phyloP scores from a whole-genome alignment of 2,797 vertebrate genomes.

The Garrulus glandarius region DNA sequence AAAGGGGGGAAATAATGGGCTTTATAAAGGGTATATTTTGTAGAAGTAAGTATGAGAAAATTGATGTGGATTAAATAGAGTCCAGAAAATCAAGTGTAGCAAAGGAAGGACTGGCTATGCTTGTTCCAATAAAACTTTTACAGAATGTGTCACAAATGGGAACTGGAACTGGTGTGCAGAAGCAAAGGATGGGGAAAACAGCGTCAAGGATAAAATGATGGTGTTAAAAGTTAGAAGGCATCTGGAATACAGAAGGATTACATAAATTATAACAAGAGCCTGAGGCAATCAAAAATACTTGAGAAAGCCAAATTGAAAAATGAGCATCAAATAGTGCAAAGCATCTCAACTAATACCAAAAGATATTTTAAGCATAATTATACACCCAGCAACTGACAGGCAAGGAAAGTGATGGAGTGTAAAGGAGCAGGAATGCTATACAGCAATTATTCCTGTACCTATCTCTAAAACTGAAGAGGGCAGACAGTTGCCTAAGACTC shows the following conservation, averaged over 20 bases:
- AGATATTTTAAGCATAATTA: conserved; percentile 71
- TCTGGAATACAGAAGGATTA: conserved; percentile 45
- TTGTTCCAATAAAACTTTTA: conserved; percentile 45
- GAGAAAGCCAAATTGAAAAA: conserved; percentile 64
- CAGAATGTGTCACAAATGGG: conserved; percentile 13
- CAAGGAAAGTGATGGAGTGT: conserved; percentile 50
- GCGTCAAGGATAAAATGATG: conserved; percentile 14
- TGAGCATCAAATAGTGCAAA: conserved; percentile 52
- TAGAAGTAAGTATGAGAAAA: background rate
- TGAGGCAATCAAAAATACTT: conserved; percentile 65
- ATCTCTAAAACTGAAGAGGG: conserved; percentile 58
- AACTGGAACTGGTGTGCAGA: background rate
- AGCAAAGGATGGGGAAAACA: conserved; percentile 31
- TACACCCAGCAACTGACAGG: conserved; percentile 48
- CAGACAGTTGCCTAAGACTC: conserved; percentile 36
- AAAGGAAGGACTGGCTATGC: background rate
- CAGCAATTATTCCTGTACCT: conserved; percentile 57
- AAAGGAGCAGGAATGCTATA: conserved; percentile 40
- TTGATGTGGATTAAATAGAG: conserved; percentile 17
- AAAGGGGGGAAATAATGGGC: background rate
- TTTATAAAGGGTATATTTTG: background rate
- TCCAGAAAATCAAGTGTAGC: conserved; percentile 29
- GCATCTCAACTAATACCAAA: conserved; percentile 61
- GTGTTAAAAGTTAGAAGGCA: conserved; percentile 28
- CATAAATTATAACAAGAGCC: conserved; percentile 55